Base-by-base conservation (phyloP, 2,113 vertebrate species). In the Daubentonia madagascariensis region DNA sequence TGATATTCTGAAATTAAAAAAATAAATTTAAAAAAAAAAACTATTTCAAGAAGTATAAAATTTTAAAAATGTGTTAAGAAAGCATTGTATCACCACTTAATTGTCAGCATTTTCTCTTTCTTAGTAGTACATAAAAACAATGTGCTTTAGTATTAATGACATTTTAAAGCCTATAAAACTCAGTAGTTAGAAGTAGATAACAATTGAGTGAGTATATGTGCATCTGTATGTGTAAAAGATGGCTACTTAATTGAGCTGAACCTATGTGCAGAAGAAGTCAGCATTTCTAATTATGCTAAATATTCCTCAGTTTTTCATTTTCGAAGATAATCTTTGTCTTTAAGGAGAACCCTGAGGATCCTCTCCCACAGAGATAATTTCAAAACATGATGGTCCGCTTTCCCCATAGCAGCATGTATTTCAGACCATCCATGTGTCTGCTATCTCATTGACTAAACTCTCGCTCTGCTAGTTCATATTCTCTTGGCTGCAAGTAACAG, bases 141-240 rank as follows among this genome's bases (percentile, higher is more conserved):
- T 97, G 37, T 40, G 7, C 40, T 95, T 95, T 95, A 45, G 37
- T 91, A 12, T 37, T 92, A 80, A 78, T 88, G 61, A 70, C 28
- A 43, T 72, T 94, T 84, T 67, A 68, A 89, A 91, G 30, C 95
- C 85, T 81, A 37, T 85, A 68, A 95, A 85, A 96, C 65, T 85
- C 18, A 73, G 50, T 75, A 37, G 32, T 94, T 90, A 57, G 50
- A 76, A 93, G 17, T 40, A 92, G 57, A n/a, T 61, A 96, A 89
- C 35, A 59, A 43, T 10, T 86, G 72, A 57, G 20, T 28, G 32
- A 79, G 30, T 48, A 6, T 32, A 8, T 61, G 2, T 52, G 1
- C 22, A 3, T 37, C 9, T 72, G 40, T 48, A 12, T 45, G 11
- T 61, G 5, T 89, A 45, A 68, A 86, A 61, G 18, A 70, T 57